Evolutionary conservation across 2,797 vertebrate genomes (phyloP), one percentile per base, ranked within the genome.

Genomic region (Rhodeus uyekii): DNA sequence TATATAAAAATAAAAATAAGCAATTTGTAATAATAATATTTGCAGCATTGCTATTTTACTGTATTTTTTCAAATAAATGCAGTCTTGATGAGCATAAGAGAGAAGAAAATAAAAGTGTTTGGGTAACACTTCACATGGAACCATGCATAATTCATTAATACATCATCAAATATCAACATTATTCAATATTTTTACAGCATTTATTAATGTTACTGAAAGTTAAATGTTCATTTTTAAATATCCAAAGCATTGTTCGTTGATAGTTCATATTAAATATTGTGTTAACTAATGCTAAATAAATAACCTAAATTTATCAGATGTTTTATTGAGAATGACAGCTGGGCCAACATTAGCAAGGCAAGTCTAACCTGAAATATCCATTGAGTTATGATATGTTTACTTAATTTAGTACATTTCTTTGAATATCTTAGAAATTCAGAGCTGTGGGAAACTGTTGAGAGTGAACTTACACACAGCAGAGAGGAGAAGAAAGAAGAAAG

Each of bases 401-500:
- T 22, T 71, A 5, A 71, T 46, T 44, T 34, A 27, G 22, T 9
- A 36, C 14, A 68, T 53, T 39, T 68, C 24, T 61, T 55, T 16
- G 13, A 76, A 36, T 65, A 64, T 42, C 53, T 7, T n/a, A n/a
- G n/a, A n/a, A 29, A 42, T 22, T 72, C 22, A 72, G 2, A 42
- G 60, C 27, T 60, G 73, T 24, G 42, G 48, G 67, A 60, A 68
- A 29, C 1, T 24, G 19, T 68, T 29, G n/a, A 29, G 50, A 53
- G 9, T 44, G 9, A 34, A 91, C 97, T 97, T 87, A 99, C 98
- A 98, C 84, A 97, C 91, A 0, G 97, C 96, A 0, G 96, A 95
- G 24, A 98, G 83, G 0, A 98, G 67, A 77, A 99, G 96, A 89
- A 98, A 99, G 90, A 97, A 87, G 84, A 95, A 89, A 5, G 97